Evolutionary conservation across 2,797 vertebrate genomes (phyloP).

Genomic region (Champsocephalus esox): DNA sequence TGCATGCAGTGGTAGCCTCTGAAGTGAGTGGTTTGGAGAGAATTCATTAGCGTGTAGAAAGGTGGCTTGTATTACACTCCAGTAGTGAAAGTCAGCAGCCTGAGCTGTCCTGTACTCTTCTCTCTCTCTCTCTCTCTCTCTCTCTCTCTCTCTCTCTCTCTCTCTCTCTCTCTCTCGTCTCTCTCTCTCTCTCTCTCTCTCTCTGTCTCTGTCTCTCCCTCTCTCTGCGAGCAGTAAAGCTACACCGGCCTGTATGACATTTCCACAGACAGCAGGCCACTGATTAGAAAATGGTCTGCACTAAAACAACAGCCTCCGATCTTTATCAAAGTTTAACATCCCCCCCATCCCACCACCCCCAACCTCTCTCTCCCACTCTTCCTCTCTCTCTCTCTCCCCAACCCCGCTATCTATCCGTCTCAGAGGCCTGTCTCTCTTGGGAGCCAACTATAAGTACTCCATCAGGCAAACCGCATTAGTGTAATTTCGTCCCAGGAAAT

Average conservation of each 20-base stretch:
- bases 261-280: constrained; percentile 81
- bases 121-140: constrained; percentile 7
- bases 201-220: constrained; percentile 15
- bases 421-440: constrained; percentile 83
- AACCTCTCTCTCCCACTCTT: constrained; percentile 31
- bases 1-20: constrained; percentile 40
- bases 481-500: constrained; percentile 91
- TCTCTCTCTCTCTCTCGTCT: constrained; percentile 13
- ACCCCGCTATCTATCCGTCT: constrained; percentile 76
- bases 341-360: constrained; percentile 37
- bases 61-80: constrained; percentile 84
- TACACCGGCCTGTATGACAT: constrained; percentile 81
- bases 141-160: constrained; percentile 16
- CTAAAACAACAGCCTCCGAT: constrained; percentile 86
- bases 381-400: constrained; percentile 44
- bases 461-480: constrained; percentile 90
- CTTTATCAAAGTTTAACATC: constrained; percentile 85
- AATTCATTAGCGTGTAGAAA: constrained; percentile 87
- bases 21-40: constrained; percentile 80
- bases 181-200: constrained; percentile 4
- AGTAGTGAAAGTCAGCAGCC: constrained; percentile 80
- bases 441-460: constrained; percentile 88
- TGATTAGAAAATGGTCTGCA: constrained; percentile 87
- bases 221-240: constrained; percentile 66
- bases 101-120: constrained; percentile 50